These are phyloP conservation scores for Acrossocheilus fasciatus DNA, from an alignment of 2,797 vertebrate genomes.

Conservation along the genomic window DNA sequence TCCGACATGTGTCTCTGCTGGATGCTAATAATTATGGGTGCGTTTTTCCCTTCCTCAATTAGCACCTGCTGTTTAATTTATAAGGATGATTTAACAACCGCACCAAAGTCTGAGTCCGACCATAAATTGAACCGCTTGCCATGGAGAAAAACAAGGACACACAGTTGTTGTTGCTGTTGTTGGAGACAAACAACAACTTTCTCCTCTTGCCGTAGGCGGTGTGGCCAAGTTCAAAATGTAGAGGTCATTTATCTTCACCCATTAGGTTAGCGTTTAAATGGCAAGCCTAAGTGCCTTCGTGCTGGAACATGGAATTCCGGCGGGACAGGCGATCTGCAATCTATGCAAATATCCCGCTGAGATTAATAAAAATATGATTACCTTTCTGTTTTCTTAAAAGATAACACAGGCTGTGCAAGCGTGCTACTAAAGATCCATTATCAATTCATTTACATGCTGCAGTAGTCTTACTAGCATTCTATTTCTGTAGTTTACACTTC, in stretches of 20 bases:
- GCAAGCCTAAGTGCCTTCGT: slow-evolving; percentile 1
- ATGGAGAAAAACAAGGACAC: slow-evolving; percentile 21
- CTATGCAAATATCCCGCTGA: slow-evolving; percentile 31
- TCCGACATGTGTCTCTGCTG: slow-evolving; percentile 74
- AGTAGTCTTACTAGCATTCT: slow-evolving; percentile 61
- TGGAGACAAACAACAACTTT: slow-evolving; percentile 23
- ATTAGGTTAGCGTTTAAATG: slow-evolving; percentile 12
- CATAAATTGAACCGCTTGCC: slow-evolving; percentile 68
- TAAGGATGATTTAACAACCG: slow-evolving; percentile 74
- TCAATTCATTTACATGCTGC: slow-evolving; percentile 62
- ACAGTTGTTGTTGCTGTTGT: background rate
- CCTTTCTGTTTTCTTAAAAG: slow-evolving; percentile 57
- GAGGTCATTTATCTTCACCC: slow-evolving; percentile 29
- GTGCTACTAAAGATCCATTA: slow-evolving; percentile 58
- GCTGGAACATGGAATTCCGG: slow-evolving; percentile 13
- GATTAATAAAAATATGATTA: slow-evolving; percentile 50
- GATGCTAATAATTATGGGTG: slow-evolving; percentile 74
- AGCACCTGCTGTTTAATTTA: slow-evolving; percentile 80
- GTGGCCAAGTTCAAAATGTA: slow-evolving; percentile 14
- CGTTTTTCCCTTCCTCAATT: slow-evolving; percentile 75
- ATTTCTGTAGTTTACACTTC: slow-evolving; percentile 50
- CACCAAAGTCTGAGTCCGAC: slow-evolving; percentile 73
- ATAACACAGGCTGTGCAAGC: slow-evolving; percentile 59
- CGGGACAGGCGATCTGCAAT: slow-evolving; percentile 14
- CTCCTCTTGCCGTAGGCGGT: background rate